phyloP scores from a whole-genome alignment of 2,113 vertebrate genomes.

The Patagioenas fasciata region DNA sequence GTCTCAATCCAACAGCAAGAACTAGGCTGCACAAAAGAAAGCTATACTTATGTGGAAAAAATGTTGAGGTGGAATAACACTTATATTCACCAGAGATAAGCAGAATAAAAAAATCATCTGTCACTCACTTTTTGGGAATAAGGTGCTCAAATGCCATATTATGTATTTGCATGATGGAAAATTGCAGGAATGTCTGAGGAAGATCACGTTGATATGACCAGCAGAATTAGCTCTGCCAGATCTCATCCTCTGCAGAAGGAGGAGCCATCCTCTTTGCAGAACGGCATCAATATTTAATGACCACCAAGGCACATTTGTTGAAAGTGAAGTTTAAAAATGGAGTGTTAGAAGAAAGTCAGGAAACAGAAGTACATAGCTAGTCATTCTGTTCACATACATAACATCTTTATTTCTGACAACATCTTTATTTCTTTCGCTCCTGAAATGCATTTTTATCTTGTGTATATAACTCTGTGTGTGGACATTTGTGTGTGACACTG shows the following conservation, averaged over 20 bases:
- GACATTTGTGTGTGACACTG: background rate
- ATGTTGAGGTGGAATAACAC: background rate
- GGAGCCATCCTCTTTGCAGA: background rate
- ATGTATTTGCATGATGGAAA: background rate
- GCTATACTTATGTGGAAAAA: background rate
- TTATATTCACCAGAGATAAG: background rate
- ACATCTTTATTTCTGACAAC: background rate
- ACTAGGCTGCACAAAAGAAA: background rate
- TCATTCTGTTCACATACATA: background rate
- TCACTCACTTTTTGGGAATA: background rate
- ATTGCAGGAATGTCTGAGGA: background rate
- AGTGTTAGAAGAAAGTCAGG: background rate
- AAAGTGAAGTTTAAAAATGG: background rate
- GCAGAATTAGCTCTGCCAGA: background rate
- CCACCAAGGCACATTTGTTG: background rate
- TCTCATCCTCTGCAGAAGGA: background rate
- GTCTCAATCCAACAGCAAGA: background rate
- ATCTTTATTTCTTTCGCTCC: background rate
- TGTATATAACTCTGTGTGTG: accelerated
- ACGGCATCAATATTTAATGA: background rate
- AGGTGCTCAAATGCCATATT: background rate
- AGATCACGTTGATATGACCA: background rate
- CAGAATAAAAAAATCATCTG: background rate
- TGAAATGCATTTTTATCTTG: background rate
- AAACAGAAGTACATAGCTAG: background rate